Percentiles rank a stretch among this genome's conserved stretches.
These are phyloP conservation scores for Ophraella communa DNA, from an alignment of 2,888 invertebrate species.

Conservation along the genomic window DNA sequence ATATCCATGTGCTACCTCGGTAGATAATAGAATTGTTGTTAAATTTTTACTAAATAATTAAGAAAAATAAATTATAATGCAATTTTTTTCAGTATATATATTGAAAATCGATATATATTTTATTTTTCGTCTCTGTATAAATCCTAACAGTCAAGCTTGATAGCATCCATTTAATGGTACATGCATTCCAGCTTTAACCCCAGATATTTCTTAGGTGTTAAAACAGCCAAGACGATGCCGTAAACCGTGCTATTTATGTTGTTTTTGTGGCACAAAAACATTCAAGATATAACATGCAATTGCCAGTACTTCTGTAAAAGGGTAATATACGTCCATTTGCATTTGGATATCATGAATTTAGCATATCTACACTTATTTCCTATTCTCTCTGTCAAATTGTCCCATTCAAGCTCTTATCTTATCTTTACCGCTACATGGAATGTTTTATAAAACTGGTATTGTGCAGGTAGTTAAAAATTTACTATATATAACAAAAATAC, in stretches of 20 bases:
- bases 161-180: constrained; percentile 24
- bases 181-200: constrained; percentile 29
- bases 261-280: constrained; percentile 25
- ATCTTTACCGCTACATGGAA: constrained; percentile 3
- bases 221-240: constrained; percentile 25
- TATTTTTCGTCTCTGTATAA: not conserved
- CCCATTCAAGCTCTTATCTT: constrained; percentile 14
- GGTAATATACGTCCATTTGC: constrained; percentile 18
- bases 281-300: constrained; percentile 13
- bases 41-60: too few relatives aligned
- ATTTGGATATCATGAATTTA: constrained; percentile 15
- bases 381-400: constrained; percentile 20
- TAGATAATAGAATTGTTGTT: too few relatives aligned
- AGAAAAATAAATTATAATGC: not conserved
- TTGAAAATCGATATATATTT: not conserved
- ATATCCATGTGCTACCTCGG: too few relatives aligned
- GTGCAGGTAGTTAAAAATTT: not conserved
- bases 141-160: not conserved
- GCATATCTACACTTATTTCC: constrained; percentile 9
- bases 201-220: constrained; percentile 31
- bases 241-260: constrained; percentile 29
- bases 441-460: constrained; percentile 9
- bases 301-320: constrained; percentile 3
- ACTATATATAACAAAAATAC: not conserved
- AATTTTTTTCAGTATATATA: not conserved